Evolutionary conservation across 2,113 vertebrate genomes (phyloP), one percentile per base, ranked within the genome.

Genomic region (Megaleporinus macrocephalus): DNA sequence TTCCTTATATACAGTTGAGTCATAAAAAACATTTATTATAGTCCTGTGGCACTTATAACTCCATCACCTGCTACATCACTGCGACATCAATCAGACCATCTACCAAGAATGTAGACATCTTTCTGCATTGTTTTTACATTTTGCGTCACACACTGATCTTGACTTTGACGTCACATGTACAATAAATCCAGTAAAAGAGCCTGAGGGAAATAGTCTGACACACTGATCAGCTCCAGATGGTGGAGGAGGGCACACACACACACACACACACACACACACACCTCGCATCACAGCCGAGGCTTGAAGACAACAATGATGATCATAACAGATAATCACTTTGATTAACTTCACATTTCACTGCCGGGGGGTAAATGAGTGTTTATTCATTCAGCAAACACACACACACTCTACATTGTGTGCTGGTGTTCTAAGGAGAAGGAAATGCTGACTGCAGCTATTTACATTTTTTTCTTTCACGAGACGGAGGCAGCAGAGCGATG

Each of bases 341-440:
- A 93, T 94, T 92, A 91, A 91, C 88, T 91, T 90, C 88, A 91
- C 86, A 83, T 92, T 89, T 90, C 88, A 89, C 82, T 90, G 87
- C 88, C 84, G 89, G 90, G 49, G 87, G 86, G 90, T 90, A 93
- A 93, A 94, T 90, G 70, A 93, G 87, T 92, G 89, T 92, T 94
- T 92, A 93, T 80, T 87, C 89, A 87, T 84, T 90, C 57, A 78
- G 82, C 88, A 92, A 93, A 93, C 55, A 41, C 66, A 33, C 44
- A 0, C 76, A 9, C 29, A 41, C 68, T 30, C 78, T n/a, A 78
- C 66, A 70, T 5, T 72, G 4, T 69, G 55, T 68, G 29, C 41
- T 24, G 47, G 22, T 80, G 65, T 83, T 76, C 72, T 24, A 79
- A 44, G 36, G 57, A 73, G 33, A 53, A 63, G 47, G 83, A 91